Evolutionary conservation across 2,888 invertebrate species (phyloP), one percentile per base, ranked within the genome.

Genomic region (Scaptodrosophila latifasciaeformis): DNA sequence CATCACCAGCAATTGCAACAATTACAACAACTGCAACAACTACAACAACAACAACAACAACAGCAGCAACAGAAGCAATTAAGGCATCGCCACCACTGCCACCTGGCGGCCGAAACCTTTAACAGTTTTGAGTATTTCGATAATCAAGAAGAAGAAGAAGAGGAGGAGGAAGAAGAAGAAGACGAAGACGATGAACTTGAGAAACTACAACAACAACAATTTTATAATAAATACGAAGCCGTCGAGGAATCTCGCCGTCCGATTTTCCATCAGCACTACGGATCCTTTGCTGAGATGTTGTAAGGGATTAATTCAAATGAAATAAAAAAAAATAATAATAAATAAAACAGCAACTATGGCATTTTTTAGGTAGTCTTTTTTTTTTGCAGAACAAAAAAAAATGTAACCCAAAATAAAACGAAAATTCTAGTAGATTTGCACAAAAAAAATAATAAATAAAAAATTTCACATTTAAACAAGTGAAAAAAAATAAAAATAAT

Each of bases 221-320:
- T 30, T 19, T 19, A 79, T 43, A 76, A 81, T 57, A 79, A 81
- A 49, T 74, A 79, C 48, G 79, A 84, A 59, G 74, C 75, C 48
- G 65, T 81, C 60, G 84, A 85, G 54, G 84, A 85, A 62, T 84
- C 81, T 49, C 78, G 82, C 65, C 85, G 82, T 61, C 85, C 85
- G 67, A 82, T 85, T 65, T 82, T 77, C 49, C 75, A 80, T 65
- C 75, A 85, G 70, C 76, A 82, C 53, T 78, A 72, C 30, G 85
- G 83, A 66, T 80, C 82, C 48, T 59, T 72, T 57, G 50, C 74
- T 46, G 80, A 81, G 46, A 76, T 76, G 76, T 64, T 82, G 70
- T 81, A 67, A 79, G 43, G n/a, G n/a, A n/a, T n/a, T n/a, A n/a
- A n/a, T n/a, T n/a, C n/a, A n/a, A n/a, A n/a, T n/a, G n/a, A n/a